Percentiles rank a stretch among this genome's conserved stretches.
Conservation (phyloP, 2,797 vertebrate species). For the Allobates femoralis region DNA sequence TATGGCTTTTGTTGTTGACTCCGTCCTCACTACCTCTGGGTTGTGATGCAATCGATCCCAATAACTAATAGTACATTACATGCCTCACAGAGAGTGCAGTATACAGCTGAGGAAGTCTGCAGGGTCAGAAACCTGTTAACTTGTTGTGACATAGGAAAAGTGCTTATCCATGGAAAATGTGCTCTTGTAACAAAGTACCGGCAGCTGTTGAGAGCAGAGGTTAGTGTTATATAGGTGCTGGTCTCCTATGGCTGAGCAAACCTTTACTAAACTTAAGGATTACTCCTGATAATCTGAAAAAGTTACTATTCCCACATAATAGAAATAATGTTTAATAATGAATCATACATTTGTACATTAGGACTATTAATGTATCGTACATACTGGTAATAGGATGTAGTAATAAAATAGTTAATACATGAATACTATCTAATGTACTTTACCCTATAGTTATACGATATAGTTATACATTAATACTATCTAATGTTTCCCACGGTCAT, state of each 20-base stretch:
- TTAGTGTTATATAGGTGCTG: not conserved
- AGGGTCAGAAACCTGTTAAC: constrained; percentile 18
- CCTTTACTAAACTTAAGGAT: not conserved
- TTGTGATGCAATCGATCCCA: not conserved
- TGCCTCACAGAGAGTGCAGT: not conserved
- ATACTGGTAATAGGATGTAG: too few relatives aligned
- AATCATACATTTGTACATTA: too few relatives aligned
- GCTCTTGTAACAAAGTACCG: not conserved
- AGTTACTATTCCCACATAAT: not conserved
- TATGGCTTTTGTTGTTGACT: too few relatives aligned
- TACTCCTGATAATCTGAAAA: too few relatives aligned
- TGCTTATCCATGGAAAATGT: constrained; percentile 9
- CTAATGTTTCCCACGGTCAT: not conserved
- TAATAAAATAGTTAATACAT: too few relatives aligned
- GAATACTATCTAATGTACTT: too few relatives aligned
- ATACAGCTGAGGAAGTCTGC: not conserved
- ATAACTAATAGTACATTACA: not conserved
- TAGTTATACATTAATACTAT: not conserved
- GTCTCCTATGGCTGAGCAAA: too few relatives aligned
- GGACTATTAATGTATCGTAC: too few relatives aligned
- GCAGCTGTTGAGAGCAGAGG: constrained; percentile 42
- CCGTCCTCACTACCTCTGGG: too few relatives aligned
- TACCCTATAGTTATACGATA: too few relatives aligned
- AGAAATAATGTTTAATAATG: not conserved
- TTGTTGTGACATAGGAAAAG: constrained; percentile 22